Evolutionary conservation across 2,888 invertebrate genomes (phyloP), one percentile per base, ranked within the genome.

Genomic region (Neoscelio sp.): DNA sequence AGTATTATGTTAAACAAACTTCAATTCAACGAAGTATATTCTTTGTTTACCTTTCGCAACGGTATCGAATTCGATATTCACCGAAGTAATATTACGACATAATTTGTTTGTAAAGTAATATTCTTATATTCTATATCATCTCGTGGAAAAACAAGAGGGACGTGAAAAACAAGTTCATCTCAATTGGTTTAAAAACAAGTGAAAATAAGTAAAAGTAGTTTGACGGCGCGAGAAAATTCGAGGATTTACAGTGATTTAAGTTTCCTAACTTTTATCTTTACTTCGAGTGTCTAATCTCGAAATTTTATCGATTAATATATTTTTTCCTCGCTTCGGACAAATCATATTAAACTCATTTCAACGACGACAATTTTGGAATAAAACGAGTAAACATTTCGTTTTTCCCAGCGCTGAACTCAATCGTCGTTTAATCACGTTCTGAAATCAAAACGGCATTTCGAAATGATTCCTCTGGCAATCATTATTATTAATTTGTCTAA

Each of bases 291-390:
- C 17, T 42, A 54, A 62, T 54, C 35, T 13, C 10, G 5, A 46
- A 73, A 54, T 52, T 62, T 62, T 60, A 60, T 44, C 52, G 60
- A 71, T 71, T 33, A 44, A 62, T 62, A 52, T 5, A 52, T 17
- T 62, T 44, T 30, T 42, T 30, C 2, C n/a, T n/a, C n/a, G n/a
- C 42, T 1, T 18, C 7, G 10, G 12, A 13, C 15, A 38, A 38
- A 38, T 38, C 38, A 13, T 38, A 38, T 13, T 38, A 38, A 38
- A 13, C 15, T 13, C 13, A 2, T 12, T 20, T 44, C 42, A 23
- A 2, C n/a, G n/a, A n/a, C n/a, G n/a, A n/a, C n/a, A n/a, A n/a
- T n/a, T n/a, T n/a, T n/a, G n/a, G n/a, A n/a, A n/a, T n/a, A n/a
- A n/a, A n/a, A n/a, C n/a, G n/a, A n/a, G n/a, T n/a, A n/a, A n/a